These are phyloP conservation scores for Columba guinea DNA, from an alignment of 2,797 vertebrate genomes.

Conservation along the genomic window DNA sequence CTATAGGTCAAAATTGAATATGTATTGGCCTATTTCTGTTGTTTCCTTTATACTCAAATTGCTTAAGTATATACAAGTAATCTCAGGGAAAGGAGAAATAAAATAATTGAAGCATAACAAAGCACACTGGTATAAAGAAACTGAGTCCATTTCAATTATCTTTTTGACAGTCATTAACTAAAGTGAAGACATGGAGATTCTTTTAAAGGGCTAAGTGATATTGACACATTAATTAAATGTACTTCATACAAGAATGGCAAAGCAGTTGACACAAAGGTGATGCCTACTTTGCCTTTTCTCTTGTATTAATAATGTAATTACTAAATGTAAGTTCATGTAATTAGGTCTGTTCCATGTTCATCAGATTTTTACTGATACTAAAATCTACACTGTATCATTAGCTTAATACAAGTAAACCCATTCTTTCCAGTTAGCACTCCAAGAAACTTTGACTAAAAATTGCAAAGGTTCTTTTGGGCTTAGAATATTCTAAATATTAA, in stretches of 20 bases:
- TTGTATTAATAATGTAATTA: neutral
- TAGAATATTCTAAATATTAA: neutral
- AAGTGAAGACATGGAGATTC: neutral
- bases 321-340: neutral
- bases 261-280: neutral
- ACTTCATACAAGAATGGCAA: neutral
- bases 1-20: slow-evolving; percentile 56
- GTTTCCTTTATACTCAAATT: slow-evolving; percentile 26
- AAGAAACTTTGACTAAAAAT: neutral
- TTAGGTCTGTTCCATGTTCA: neutral
- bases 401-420: neutral
- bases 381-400: neutral
- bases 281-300: neutral
- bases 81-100: neutral
- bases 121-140: neutral
- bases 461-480: neutral
- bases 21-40: slow-evolving; percentile 42
- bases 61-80: neutral
- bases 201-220: neutral
- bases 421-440: neutral
- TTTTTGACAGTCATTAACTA: neutral
- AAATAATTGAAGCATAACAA: slow-evolving; percentile 21
- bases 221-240: neutral
- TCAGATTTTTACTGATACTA: slow-evolving; percentile 9
- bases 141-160: neutral